Evolutionary conservation across 2,113 vertebrate genomes (phyloP).

Genomic region (Uria lomvia): DNA sequence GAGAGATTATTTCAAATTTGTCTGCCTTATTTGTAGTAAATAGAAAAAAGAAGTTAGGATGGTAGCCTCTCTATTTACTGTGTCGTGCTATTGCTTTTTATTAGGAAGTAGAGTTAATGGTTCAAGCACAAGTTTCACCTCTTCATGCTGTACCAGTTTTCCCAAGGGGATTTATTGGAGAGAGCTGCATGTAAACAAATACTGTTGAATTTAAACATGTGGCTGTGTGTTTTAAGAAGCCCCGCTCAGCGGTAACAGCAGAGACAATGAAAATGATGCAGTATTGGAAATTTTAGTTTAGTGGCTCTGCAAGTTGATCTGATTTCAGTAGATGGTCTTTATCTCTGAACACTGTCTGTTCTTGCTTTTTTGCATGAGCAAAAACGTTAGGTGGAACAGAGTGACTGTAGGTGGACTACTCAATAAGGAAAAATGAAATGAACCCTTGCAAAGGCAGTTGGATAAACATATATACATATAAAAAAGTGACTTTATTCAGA

Average conservation of each 20-base stretch:
- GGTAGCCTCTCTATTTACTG: not conserved
- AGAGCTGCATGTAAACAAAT: conserved; percentile 5
- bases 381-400: not conserved
- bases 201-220: not conserved
- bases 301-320: not conserved
- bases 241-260: not conserved
- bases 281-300: not conserved
- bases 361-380: not conserved
- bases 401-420: not conserved
- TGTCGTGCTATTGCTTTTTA: not conserved
- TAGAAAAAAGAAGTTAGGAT: not conserved
- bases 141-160: not conserved
- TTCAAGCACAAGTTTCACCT: not conserved
- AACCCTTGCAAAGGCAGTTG: not conserved
- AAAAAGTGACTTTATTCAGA: not conserved
- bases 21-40: not conserved
- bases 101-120: conserved; percentile 11
- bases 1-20: not conserved
- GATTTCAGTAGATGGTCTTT: not conserved
- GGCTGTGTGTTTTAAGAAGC: not conserved
- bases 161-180: not conserved
- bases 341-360: not conserved
- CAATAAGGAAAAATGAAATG: not conserved
- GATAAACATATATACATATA: not conserved
- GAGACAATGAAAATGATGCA: not conserved